These are phyloP conservation scores for Polyploca ridens DNA, from an alignment of 2,888 invertebrate genomes.

Conservation along the genomic window DNA sequence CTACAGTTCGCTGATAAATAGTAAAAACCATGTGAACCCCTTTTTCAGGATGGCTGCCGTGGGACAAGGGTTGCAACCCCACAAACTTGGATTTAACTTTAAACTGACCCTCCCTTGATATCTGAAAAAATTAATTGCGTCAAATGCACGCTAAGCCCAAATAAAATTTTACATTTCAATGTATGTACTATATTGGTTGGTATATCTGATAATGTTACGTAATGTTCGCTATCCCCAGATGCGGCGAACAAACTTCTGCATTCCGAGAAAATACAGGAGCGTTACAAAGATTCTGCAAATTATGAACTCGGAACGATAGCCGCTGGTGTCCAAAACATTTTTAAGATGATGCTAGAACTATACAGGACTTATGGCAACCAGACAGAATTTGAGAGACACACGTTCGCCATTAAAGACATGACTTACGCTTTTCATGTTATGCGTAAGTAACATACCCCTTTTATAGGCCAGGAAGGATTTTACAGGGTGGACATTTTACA, in stretches of 20 bases:
- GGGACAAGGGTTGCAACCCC: too few species aligned
- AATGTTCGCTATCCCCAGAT: neutral
- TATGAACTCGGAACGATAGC: neutral
- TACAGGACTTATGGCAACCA: neutral
- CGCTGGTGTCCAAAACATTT: neutral
- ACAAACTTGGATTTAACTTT: too few species aligned
- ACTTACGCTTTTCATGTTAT: neutral
- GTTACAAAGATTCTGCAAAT: neutral
- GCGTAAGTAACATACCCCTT: neutral
- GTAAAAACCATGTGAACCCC: too few species aligned
- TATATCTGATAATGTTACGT: too few species aligned
- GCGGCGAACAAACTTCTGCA: neutral
- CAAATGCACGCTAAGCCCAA: too few species aligned
- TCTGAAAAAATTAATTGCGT: too few species aligned
- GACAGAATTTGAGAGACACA: neutral
- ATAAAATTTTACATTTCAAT: too few species aligned
- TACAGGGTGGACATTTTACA: too few species aligned
- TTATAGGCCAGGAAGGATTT: neutral
- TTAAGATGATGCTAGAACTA: neutral
- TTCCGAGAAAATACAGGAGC: neutral
- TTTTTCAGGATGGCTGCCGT: too few species aligned
- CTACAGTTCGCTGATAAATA: too few species aligned
- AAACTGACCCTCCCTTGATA: too few species aligned
- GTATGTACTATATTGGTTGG: too few species aligned
- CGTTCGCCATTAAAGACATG: neutral